Evolutionary conservation across 2,888 invertebrate species (phyloP), one percentile per base, ranked within the genome.

Genomic region (Tiliacea aurago): DNA sequence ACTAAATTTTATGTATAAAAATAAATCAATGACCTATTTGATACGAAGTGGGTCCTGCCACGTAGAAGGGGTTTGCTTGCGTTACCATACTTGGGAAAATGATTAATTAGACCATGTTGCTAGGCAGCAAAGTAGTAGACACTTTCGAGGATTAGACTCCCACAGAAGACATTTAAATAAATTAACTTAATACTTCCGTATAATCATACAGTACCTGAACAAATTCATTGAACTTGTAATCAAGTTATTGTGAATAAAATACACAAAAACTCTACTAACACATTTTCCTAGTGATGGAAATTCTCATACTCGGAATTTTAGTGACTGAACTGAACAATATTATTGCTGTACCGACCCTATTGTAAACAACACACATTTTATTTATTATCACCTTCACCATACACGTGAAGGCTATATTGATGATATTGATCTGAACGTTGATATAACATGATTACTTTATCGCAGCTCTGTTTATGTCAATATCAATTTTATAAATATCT

Each of bases 401-500:
- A 61, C 33, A 18, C 23, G 5, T 0, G 33, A 13, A 49, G 23
- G n/a, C 23, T 41, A 13, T 28, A 45, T 71, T 10, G 20, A 49
- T 56, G 28, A 49, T 18, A 71, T 71, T 33, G 37, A 53, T 18
- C 13, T 33, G 11, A 47, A 41, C 23, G 10, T 41, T 43, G 15
- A 10, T 41, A 13, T 37, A 61, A 28, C 15, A 58, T 64, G 20
- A 58, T 63, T 33, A 61, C n/a, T 47, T 47, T 70, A 61, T 23
- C 20, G 23, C 41, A 23, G 41, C 33, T 67, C n/a, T 33, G 33
- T 63, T 28, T 41, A 41, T 41, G 47, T 53, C 80, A 80, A 73
- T 74, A 76, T 53, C 41, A 76, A 64, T 81, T 68, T 81, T 63
- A 76, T 53, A 81, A 67, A 67, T 56, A 64, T 59, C 58, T 62